phyloP scores from a whole-genome alignment of 1,140 invertebrate species.

The Brachionus manjavacas region DNA sequence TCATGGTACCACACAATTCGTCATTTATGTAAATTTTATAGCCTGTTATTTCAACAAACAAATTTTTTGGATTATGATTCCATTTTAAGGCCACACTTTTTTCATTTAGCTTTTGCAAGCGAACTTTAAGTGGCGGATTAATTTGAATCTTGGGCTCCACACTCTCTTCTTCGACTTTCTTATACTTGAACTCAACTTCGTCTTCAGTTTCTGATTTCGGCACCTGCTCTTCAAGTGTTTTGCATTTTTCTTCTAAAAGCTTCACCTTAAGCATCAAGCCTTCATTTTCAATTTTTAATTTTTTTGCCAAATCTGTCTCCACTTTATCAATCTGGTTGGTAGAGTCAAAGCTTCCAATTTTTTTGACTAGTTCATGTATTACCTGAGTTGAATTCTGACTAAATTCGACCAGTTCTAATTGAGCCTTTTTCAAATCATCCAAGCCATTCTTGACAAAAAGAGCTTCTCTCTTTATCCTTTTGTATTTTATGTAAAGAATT shows the following conservation, averaged over 20 bases:
- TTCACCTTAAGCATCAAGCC: not conserved
- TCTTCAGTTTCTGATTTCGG: not conserved
- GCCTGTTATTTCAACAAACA: not conserved
- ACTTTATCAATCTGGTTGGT: not conserved
- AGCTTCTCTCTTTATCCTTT: not conserved
- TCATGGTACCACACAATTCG: conserved; percentile 31
- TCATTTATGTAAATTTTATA: conserved; percentile 40
- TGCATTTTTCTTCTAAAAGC: not conserved
- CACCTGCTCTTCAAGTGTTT: not conserved
- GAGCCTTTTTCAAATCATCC: not conserved
- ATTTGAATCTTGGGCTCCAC: not conserved
- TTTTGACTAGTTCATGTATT: not conserved
- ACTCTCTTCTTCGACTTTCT: not conserved
- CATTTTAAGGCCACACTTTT: conserved; percentile 39
- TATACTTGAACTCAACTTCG: conserved; percentile 5
- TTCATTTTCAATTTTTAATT: conserved; percentile 2
- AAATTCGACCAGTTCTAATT: not conserved
- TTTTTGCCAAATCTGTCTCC: not conserved
- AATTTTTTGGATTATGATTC: conserved; percentile 34
- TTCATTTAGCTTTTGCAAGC: conserved; percentile 33
- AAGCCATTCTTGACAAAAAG: not conserved
- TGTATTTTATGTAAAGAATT: conserved; percentile 14
- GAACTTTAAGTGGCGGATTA: conserved; percentile 33
- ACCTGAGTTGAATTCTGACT: not conserved
- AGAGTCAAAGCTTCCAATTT: not conserved